Percentiles rank a stretch among this genome's conserved stretches.
Evolutionary conservation across 2,888 invertebrate species (phyloP).

Genomic region (Nebria brevicollis): DNA sequence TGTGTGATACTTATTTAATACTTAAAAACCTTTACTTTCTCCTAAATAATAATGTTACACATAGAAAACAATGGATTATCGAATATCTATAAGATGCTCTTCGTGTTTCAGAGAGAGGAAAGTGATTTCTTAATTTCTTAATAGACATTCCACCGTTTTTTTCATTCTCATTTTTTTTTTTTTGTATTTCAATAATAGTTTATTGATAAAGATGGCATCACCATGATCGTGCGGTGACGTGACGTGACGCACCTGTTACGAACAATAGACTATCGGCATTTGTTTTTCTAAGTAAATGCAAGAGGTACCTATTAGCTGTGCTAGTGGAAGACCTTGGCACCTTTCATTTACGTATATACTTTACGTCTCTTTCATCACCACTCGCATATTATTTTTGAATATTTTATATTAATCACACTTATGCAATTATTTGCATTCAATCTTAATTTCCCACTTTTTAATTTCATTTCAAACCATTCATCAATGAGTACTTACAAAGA

Average conservation of each 20-base stretch:
- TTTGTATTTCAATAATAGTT: neutral
- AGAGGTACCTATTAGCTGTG: neutral
- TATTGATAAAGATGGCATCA: constrained; percentile 1
- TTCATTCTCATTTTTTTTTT: neutral
- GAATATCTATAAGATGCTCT: neutral
- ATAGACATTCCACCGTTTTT: neutral
- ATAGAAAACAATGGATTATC: neutral
- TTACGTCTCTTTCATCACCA: neutral
- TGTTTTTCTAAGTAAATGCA: constrained; percentile 1
- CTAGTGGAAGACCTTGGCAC: neutral
- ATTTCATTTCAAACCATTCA: too few species aligned
- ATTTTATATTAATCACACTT: neutral
- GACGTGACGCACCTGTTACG: constrained; percentile 1
- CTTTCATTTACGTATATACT: neutral
- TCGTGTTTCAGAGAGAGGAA: neutral
- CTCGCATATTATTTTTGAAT: neutral
- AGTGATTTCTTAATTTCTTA: neutral
- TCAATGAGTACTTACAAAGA: too few species aligned
- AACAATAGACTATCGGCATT: neutral
- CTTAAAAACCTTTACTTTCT: neutral
- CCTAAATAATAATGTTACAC: neutral
- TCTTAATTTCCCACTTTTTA: too few species aligned
- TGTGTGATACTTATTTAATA: neutral
- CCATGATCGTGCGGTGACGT: neutral
- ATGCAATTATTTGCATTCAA: neutral